These are phyloP conservation scores for Enteromius anoplus DNA, from an alignment of 2,797 vertebrate species.

Conservation along the genomic window DNA sequence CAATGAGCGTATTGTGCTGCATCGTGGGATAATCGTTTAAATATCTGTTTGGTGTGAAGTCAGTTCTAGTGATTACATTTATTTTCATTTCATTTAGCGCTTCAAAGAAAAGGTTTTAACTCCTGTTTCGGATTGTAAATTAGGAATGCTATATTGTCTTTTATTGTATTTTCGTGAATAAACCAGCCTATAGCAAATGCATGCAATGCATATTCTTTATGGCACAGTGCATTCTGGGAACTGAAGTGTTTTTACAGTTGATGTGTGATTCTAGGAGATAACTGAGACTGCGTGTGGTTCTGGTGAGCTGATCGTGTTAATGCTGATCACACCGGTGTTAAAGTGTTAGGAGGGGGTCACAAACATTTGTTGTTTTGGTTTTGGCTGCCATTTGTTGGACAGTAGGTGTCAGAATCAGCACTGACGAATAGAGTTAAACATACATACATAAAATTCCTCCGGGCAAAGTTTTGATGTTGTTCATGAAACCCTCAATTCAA, in stretches of 20 bases:
- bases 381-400: constrained; percentile 2
- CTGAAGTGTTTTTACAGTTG: background rate
- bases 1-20: background rate
- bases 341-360: background rate
- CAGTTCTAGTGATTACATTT: too few species aligned
- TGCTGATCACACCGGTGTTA: background rate
- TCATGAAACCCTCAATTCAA: background rate
- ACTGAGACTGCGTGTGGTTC: background rate
- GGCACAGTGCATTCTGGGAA: background rate
- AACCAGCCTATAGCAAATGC: background rate
- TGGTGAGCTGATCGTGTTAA: background rate
- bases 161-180: background rate
- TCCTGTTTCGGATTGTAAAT: background rate
- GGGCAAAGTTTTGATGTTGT: background rate
- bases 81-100: background rate
- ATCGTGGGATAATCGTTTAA: background rate
- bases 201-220: background rate
- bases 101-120: background rate
- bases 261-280: background rate
- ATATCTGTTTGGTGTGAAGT: background rate
- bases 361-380: constrained; percentile 16
- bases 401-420: background rate
- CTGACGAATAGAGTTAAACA: background rate
- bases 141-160: background rate
- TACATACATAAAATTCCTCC: background rate